phyloP scores from a whole-genome alignment of 2,888 invertebrate species.

The Cyclophora punctaria region DNA sequence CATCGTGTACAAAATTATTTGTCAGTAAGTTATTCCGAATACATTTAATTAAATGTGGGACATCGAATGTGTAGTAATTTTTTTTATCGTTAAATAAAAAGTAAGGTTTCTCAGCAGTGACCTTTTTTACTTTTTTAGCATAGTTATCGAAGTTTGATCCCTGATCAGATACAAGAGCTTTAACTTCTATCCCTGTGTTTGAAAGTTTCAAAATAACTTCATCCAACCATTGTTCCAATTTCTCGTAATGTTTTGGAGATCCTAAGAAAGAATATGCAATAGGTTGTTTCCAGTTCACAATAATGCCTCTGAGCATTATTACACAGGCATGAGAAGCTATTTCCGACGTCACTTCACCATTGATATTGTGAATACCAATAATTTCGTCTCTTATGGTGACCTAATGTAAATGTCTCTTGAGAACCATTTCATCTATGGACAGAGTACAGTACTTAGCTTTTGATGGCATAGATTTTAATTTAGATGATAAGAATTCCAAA shows the following conservation, averaged over 20 bases:
- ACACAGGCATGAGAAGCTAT: background rate
- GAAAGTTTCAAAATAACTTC: constrained; percentile 19
- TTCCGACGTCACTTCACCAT: too few relatives aligned
- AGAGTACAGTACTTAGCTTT: too few relatives aligned
- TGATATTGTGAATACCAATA: too few relatives aligned
- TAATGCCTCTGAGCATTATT: constrained; percentile 21
- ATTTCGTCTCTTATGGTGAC: too few relatives aligned
- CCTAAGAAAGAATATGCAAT: constrained; percentile 19
- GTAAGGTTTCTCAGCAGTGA: constrained; percentile 18
- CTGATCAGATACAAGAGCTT: constrained; percentile 22
- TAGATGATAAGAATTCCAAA: too few relatives aligned
- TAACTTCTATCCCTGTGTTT: constrained; percentile 16
- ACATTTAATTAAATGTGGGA: constrained; percentile 18
- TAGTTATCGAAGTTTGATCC: constrained; percentile 22
- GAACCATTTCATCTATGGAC: too few relatives aligned
- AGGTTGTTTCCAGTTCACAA: constrained; percentile 22
- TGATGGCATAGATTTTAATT: too few relatives aligned
- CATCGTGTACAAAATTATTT: constrained; percentile 6
- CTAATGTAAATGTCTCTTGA: too few relatives aligned
- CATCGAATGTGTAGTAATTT: constrained; percentile 20
- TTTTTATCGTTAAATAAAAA: constrained; percentile 9
- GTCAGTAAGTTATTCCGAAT: constrained; percentile 10
- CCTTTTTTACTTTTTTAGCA: constrained; percentile 18
- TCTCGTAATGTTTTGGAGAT: constrained; percentile 12
- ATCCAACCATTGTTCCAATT: constrained; percentile 19